A percentile compares a stretch with the other conserved stretches of the same genome.
Conservation (phyloP, 2,797 vertebrate species). For the Margarornis squamiger region DNA sequence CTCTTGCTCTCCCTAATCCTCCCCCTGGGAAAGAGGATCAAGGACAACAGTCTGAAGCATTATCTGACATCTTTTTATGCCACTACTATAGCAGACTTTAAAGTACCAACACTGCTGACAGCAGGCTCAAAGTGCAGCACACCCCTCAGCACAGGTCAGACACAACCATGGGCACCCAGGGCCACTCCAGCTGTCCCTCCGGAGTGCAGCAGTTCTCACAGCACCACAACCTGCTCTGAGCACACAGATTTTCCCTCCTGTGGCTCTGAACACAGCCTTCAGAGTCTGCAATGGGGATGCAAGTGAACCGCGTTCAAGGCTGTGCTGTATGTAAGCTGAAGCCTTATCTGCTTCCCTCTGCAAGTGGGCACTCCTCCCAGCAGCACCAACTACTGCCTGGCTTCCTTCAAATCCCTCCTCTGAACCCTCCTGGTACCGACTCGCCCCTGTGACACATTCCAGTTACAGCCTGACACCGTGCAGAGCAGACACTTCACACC, state of each 20-base stretch:
- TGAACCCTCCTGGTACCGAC: neutral
- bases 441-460: neutral
- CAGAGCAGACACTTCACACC: neutral
- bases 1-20: neutral
- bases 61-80: neutral
- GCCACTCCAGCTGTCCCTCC: neutral
- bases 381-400: neutral
- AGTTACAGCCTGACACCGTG: neutral
- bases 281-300: neutral
- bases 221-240: neutral
- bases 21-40: neutral
- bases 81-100: neutral
- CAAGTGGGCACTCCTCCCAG: accelerated
- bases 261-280: neutral
- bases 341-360: neutral
- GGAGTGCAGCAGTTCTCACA: neutral
- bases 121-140: neutral
- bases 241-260: accelerated
- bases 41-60: neutral
- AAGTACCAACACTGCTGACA: neutral
- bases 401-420: neutral
- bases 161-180: accelerated
- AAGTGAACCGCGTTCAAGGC: neutral
- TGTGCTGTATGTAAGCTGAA: neutral
- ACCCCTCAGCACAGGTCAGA: neutral